Evolutionary conservation across 2,888 invertebrate genomes (phyloP).

Genomic region (Deilephila elpenor): DNA sequence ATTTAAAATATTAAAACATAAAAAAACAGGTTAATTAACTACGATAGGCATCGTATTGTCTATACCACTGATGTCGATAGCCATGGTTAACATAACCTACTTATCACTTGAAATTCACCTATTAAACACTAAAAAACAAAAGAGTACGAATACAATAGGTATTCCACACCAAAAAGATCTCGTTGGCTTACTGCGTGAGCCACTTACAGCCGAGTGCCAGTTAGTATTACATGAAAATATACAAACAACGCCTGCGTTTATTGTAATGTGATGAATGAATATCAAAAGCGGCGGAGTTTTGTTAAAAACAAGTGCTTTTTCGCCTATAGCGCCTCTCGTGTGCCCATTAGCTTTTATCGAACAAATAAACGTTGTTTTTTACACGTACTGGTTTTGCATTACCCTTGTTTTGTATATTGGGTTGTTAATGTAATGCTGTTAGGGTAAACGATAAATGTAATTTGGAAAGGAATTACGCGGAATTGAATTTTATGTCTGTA

Average conservation of each 20-base stretch:
- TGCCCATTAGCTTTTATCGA: constrained; percentile 12
- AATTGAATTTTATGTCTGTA: no score
- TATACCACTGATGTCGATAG: no score
- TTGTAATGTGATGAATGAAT: constrained; percentile 26
- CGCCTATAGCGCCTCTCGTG: neutral
- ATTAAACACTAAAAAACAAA: neutral
- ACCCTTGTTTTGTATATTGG: neutral
- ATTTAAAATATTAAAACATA: no score
- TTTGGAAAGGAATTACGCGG: neutral
- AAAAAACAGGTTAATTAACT: no score
- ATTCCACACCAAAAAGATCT: neutral
- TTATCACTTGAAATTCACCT: neutral
- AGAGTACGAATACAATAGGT: neutral
- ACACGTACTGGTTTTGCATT: neutral
- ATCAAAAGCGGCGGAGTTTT: constrained; percentile 30
- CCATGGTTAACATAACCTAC: no score
- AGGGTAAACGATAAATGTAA: neutral
- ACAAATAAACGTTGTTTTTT: constrained; percentile 7
- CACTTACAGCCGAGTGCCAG: constrained; percentile 11
- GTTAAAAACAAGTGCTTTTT: neutral
- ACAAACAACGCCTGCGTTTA: constrained; percentile 15
- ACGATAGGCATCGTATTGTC: no score
- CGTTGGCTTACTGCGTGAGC: neutral
- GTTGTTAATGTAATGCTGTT: neutral
- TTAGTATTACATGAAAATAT: constrained; percentile 19